A percentile compares a stretch with the other conserved stretches of the same genome.
These are phyloP conservation scores for Pseudochirops cupreus DNA, from an alignment of 2,797 vertebrate species.

Conservation along the genomic window DNA sequence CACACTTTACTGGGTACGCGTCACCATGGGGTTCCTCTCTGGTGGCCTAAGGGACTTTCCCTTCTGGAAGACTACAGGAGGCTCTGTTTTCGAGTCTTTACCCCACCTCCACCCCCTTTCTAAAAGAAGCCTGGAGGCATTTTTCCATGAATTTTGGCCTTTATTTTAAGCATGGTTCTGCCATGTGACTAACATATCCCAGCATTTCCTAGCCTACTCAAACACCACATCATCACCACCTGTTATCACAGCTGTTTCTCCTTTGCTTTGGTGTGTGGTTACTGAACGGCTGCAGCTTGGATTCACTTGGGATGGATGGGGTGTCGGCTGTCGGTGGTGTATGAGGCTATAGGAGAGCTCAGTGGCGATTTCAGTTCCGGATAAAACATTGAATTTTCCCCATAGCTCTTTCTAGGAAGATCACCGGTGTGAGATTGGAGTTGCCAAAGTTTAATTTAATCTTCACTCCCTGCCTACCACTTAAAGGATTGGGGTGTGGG, in stretches of 20 bases:
- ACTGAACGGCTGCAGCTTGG: neutral
- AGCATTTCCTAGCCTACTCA: slow-evolving; percentile 1
- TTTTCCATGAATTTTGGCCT: neutral
- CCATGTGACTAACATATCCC: neutral
- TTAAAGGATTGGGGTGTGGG: neutral
- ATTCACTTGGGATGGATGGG: slow-evolving; percentile 34
- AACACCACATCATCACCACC: slow-evolving; percentile 37
- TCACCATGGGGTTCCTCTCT: fast-evolving
- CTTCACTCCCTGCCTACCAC: slow-evolving; percentile 53
- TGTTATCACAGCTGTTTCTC: slow-evolving; percentile 37
- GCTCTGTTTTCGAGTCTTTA: neutral
- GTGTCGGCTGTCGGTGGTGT: neutral
- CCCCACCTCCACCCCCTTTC: neutral
- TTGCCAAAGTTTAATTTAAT: slow-evolving; percentile 62
- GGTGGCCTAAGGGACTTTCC: neutral
- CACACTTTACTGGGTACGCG: neutral
- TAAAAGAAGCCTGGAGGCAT: slow-evolving; percentile 9
- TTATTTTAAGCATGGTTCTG: neutral
- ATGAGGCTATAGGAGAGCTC: neutral
- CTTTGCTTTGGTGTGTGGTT: neutral
- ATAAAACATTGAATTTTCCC: neutral
- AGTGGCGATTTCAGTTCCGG: slow-evolving; percentile 30
- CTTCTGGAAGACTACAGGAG: neutral
- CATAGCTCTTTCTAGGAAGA: slow-evolving; percentile 42
- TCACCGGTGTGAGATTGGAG: neutral